Percentiles rank a stretch among this genome's conserved stretches.
These are phyloP conservation scores for Agapostemon virescens DNA, from an alignment of 2,888 invertebrate species.

Conservation along the genomic window DNA sequence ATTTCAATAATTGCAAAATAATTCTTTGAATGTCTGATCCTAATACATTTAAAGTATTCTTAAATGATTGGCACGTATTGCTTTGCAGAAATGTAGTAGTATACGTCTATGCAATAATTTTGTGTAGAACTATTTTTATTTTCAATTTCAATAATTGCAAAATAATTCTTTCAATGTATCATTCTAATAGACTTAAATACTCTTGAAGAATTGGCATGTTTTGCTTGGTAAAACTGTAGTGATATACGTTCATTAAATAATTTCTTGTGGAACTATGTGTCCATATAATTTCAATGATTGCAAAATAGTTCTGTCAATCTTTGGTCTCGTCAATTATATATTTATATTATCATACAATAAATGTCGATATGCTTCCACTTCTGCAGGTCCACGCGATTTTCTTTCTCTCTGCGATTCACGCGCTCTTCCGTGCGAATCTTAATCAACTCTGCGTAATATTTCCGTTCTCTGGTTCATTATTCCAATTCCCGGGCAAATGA, in stretches of 20 bases:
- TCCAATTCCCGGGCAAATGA: not conserved
- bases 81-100: too few relatives aligned
- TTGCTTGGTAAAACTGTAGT: too few relatives aligned
- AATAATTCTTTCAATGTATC: not conserved
- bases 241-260: not conserved
- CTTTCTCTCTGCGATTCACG: not conserved
- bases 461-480: not conserved
- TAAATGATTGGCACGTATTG: too few relatives aligned
- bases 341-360: not conserved
- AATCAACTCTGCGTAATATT: not conserved
- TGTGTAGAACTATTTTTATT: too few relatives aligned
- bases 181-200: not conserved
- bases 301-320: not conserved
- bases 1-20: too few relatives aligned
- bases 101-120: too few relatives aligned
- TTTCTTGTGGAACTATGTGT: not conserved
- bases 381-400: not conserved
- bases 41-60: too few relatives aligned
- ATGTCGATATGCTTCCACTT: not conserved
- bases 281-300: not conserved
- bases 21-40: too few relatives aligned
- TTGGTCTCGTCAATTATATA: too few relatives aligned
- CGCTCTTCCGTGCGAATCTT: not conserved
- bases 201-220: not conserved
- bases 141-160: too few relatives aligned